Evolutionary conservation across 2,888 invertebrate genomes (phyloP), one percentile per base, ranked within the genome.

Genomic region (Apotomis turbidana): DNA sequence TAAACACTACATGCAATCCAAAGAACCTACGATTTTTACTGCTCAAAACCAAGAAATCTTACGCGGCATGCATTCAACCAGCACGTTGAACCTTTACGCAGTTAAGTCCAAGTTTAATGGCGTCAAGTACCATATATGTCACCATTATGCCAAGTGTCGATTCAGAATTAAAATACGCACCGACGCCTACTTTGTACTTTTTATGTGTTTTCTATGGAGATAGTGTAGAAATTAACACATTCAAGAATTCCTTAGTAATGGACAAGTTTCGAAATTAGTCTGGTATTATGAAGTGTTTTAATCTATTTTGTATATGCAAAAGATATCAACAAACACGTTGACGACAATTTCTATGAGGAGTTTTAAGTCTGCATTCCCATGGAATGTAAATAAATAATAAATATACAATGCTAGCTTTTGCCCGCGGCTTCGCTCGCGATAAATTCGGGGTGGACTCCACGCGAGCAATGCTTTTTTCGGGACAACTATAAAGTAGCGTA

Each of bases 171-270:
- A 66, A 49, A 49, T 49, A 66, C 27, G 12, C 55, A 44, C 15
- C 41, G 64, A 46, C 66, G 66, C 55, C 55, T n/a, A 57, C 55
- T 66, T 66, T 66, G 66, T 66, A 57, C 55, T 57, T 55, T 66
- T 66, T 66, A 66, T 66, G 66, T 66, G 55, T 66, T 66, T 66
- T 46, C 66, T 57, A 66, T 66, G 46, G 54, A 64, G 64, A 66
- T 66, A 66, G 55, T 66, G 55, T 66, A 46, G 55, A 66, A 66
- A 66, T 66, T 57, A 66, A 66, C 55, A 55, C 44, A 57, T 66
- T 57, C 66, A 27, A 44, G 54, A 55, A 57, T 57, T 64, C 44
- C 41, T 46, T 13, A 46, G 41, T 13, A 44, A 41, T n/a, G 13
- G 41, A 59, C 41, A 13, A 59, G 41, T 59, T 41, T 59, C 41